Percentiles rank a stretch among this genome's conserved stretches.
These are phyloP conservation scores for Melanostoma mellinum DNA, from an alignment of 2,888 invertebrate species.

Conservation along the genomic window DNA sequence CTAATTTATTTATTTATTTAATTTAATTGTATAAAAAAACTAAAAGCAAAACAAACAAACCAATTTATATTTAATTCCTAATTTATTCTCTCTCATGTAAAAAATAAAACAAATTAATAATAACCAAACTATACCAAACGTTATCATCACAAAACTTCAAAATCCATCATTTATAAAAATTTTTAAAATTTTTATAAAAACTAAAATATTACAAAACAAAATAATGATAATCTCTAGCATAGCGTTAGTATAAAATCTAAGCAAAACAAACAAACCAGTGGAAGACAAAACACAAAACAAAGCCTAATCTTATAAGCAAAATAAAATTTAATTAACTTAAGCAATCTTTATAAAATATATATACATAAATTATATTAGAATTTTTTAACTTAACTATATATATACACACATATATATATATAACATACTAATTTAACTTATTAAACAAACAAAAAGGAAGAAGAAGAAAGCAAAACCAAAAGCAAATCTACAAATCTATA, in stretches of 20 bases:
- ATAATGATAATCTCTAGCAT: conserved; percentile 75
- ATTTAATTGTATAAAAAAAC: conserved; percentile 72
- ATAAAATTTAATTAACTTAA: conserved; percentile 66
- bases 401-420: conserved; percentile 16
- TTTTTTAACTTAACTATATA: conserved; percentile 57
- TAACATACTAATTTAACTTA: conserved; percentile 64
- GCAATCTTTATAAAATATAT: conserved; percentile 68
- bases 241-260: conserved; percentile 76
- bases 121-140: conserved; percentile 67
- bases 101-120: conserved; percentile 51
- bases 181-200: conserved; percentile 74
- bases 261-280: conserved; percentile 80
- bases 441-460: conserved; percentile 58
- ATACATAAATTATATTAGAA: conserved; percentile 71
- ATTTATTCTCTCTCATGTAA: conserved; percentile 71
- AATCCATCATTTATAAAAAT: conserved; percentile 69
- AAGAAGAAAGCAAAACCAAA: conserved; percentile 68
- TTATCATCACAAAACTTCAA: conserved; percentile 52
- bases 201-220: conserved; percentile 57
- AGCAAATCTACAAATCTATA: conserved; percentile 75
- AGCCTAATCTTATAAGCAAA: conserved; percentile 72
- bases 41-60: conserved; percentile 69
- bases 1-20: conserved; percentile 76
- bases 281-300: conserved; percentile 76
- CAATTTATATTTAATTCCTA: conserved; percentile 58